Conservation (phyloP, 2,113 vertebrate species). For the Gasterosteus nipponicus region DNA sequence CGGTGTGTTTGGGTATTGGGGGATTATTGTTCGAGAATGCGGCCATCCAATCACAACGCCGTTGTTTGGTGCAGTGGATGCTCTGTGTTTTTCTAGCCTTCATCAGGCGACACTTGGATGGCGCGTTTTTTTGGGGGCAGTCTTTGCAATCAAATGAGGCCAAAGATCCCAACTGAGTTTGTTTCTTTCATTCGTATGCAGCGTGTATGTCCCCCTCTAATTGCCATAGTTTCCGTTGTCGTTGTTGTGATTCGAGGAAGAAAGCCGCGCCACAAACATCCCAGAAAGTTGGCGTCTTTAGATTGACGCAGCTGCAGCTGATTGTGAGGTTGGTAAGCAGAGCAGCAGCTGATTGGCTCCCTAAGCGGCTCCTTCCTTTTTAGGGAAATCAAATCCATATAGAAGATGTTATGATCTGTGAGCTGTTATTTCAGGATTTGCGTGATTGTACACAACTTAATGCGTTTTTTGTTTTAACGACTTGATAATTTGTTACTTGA, state of each 20-base stretch:
- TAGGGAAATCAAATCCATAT: neutral
- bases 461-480: neutral
- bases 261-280: neutral
- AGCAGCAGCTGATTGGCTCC: slow-evolving; percentile 43
- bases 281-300: slow-evolving; percentile 23
- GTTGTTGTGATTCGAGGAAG: slow-evolving; percentile 10
- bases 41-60: neutral
- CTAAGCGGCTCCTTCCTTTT: neutral
- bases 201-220: neutral
- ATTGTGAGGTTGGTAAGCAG: slow-evolving; percentile 11
- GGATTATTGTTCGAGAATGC: neutral
- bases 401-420: neutral
- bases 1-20: neutral
- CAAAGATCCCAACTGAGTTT: neutral
- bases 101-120: neutral
- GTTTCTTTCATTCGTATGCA: neutral
- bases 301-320: slow-evolving; percentile 35
- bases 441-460: neutral
- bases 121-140: neutral
- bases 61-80: neutral
- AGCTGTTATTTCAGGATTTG: neutral
- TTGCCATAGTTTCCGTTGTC: neutral
- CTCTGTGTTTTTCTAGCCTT: neutral
- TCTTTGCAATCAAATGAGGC: neutral
- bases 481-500: neutral